Evolutionary conservation across 2,888 invertebrate species (phyloP), one percentile per base, ranked within the genome.

Genomic region (Diachrysia chrysitis): DNA sequence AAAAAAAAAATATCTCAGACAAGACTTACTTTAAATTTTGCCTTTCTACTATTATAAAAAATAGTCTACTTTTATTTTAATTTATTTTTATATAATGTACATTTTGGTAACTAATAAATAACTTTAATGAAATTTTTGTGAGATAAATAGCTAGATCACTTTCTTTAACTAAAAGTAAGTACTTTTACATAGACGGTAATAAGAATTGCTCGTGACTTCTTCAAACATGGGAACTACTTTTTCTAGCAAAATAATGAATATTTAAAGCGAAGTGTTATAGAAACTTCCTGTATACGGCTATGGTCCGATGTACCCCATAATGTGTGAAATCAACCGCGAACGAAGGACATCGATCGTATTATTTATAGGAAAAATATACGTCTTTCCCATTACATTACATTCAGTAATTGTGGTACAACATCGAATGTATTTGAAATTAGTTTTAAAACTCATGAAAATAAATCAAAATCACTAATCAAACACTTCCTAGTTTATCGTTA

Each of bases 261-360:
- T 42, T 42, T n/a, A 42, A 32, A 16, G 42, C n/a, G 42, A 42
- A 54, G 16, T 59, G 71, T 62, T 58, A 81, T 62, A 17, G 66
- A 63, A 70, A 79, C 83, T 76, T 73, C 81, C 86, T 86, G 83
- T 86, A 83, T 71, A 58, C 51, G 32, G 58, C 73, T 59, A 78
- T 78, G 82, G 80, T 75, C 73, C 76, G 67, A 70, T 68, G 69
- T 68, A 69, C 63, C 71, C 71, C 70, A 83, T 83, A 81, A 82
- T 84, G 76, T 82, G 87, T 87, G 85, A 83, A 90, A 89, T 90
- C 80, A 90, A 87, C 83, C 89, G 88, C 69, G 85, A 88, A 85
- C 58, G 85, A 88, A 85, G 87, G 86, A 84, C 85, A 74, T 64
- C 58, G 69, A 69, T 75, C 81, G 79, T 74, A 73, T 71, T 83